Conservation (phyloP, 2,797 vertebrate species). For the Decapterus maruadsi region DNA sequence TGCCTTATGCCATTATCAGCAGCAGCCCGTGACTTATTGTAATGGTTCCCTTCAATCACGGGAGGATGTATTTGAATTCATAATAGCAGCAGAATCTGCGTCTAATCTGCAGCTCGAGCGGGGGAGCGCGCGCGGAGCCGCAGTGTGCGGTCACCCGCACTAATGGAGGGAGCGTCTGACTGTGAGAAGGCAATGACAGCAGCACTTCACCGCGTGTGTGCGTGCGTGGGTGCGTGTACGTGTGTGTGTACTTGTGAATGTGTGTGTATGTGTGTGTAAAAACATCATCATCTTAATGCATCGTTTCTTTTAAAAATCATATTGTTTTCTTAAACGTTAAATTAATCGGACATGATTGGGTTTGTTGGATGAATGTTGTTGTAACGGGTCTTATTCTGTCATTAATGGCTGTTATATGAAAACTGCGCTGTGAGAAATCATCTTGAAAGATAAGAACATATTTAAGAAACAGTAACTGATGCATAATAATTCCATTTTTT, state of each 20-base stretch:
- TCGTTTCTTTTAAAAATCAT: slow-evolving; percentile 25
- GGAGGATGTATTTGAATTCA: slow-evolving; percentile 80
- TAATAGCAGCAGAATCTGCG: slow-evolving; percentile 79
- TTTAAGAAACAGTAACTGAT: not conserved
- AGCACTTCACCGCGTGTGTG: slow-evolving; percentile 27
- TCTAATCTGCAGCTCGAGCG: slow-evolving; percentile 73
- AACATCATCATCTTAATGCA: slow-evolving; percentile 24
- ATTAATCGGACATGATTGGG: slow-evolving; percentile 34
- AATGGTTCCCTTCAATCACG: slow-evolving; percentile 83
- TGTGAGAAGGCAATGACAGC: slow-evolving; percentile 56
- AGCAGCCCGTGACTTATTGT: slow-evolving; percentile 80
- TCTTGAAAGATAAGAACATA: not conserved
- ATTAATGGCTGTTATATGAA: not conserved
- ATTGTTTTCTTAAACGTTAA: slow-evolving; percentile 38
- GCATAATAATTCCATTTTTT: slow-evolving; percentile 1
- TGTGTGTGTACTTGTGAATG: slow-evolving; percentile 6
- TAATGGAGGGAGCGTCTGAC: slow-evolving; percentile 70
- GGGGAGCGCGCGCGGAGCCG: slow-evolving; percentile 54
- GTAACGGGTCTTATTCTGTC: not conserved
- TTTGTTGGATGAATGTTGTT: not conserved
- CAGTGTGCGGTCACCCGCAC: slow-evolving; percentile 69
- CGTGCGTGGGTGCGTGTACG: slow-evolving; percentile 15
- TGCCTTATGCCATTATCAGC: slow-evolving; percentile 75
- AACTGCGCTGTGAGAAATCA: not conserved
- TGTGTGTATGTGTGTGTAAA: slow-evolving; percentile 21